These are phyloP conservation scores for Novumbra hubbsi DNA, from an alignment of 2,797 vertebrate genomes.

Conservation along the genomic window DNA sequence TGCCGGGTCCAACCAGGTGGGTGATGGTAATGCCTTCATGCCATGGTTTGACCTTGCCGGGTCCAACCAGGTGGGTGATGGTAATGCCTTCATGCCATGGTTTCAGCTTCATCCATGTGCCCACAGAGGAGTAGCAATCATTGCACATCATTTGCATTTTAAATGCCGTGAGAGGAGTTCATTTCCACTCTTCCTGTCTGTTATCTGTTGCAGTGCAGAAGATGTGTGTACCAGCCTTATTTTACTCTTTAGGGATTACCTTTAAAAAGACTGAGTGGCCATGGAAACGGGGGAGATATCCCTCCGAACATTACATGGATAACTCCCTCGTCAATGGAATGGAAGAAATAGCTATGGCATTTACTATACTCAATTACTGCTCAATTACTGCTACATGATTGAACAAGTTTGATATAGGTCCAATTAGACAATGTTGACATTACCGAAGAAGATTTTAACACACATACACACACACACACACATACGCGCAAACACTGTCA, in stretches of 20 bases:
- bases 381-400: no score
- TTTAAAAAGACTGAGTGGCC: not conserved
- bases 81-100: not conserved
- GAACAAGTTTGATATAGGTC: no score
- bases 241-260: not conserved
- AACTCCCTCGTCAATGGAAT: not conserved
- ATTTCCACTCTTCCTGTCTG: not conserved
- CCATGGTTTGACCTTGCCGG: slow-evolving; percentile 4
- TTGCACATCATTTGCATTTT: slow-evolving; percentile 12
- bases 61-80: not conserved
- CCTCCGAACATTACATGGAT: not conserved
- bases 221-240: not conserved
- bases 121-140: not conserved
- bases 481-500: no score
- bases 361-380: not conserved
- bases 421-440: not conserved
- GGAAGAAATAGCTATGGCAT: not conserved
- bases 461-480: not conserved
- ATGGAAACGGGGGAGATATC: not conserved
- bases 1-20: slow-evolving; percentile 3
- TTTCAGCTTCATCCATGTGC: not conserved
- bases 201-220: not conserved
- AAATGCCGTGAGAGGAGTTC: not conserved
- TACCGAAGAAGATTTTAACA: not conserved
- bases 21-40: no score